Base-by-base conservation (phyloP, 2,113 vertebrate genomes). In the Podarcis cretensis region DNA sequence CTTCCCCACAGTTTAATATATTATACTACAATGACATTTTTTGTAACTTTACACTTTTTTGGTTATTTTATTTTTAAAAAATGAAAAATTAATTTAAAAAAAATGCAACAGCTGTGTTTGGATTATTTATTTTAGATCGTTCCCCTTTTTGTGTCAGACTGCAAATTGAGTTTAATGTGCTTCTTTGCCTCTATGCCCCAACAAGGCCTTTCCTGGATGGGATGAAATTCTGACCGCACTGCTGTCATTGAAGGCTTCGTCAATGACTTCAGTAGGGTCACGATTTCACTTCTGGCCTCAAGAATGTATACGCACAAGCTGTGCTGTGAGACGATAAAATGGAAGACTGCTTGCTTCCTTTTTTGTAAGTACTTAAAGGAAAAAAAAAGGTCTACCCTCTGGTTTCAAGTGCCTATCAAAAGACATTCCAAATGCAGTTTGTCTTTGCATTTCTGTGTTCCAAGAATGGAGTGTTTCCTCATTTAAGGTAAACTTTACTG, bases 21-120 rank as follows among this genome's bases (percentile, higher is more conserved):
- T 99, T 99, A 98, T 99, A 98, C 99, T 98, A 98, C 98, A 98
- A 98, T 98, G 98, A 99, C 98, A 98, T 97, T 97, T 97, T 97
- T 99, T 99, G 98, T 98, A 99, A 99, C 98, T 96, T 97, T 99
- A 99, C 98, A 98, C 98, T 98, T 99, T 98, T 90, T 98, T 99
- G 98, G 98, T 96, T 97, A 97, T 97, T 97, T 98, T 98, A 97
- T 97, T 98, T 98, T 98, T 97, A 97, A 97, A 98, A 96, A 99
- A 99, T 98, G 98, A 98, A 98, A 98, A 99, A 98, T 99, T 99
- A 99, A 98, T 99, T 99, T 99, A 99, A 98, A 98, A 97, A 63
- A 98, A 98, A 97, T 97, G 97, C 98, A 98, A 98, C 98, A 98
- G 96, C 97, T 98, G 98, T 96, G 95, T 96, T 98, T 98, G 98